Evolutionary conservation across 2,113 vertebrate species (phyloP), one percentile per base, ranked within the genome.

Genomic region (Sturnira hondurensis): DNA sequence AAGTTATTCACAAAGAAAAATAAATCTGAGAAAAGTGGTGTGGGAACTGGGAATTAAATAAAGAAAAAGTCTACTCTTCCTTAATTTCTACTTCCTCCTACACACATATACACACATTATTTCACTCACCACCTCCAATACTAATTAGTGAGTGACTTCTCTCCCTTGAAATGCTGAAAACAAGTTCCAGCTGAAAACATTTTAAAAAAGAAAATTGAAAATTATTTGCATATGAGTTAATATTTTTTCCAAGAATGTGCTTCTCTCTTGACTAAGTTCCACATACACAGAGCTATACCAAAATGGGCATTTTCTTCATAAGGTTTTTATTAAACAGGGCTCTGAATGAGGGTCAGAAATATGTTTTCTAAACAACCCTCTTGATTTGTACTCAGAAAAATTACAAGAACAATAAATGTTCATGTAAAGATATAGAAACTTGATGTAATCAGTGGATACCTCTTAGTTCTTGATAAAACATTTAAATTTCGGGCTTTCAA

Each of bases 121-220:
- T 89, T 56, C 20, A 68, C 54, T 83, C 50, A n/a, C 80, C 47
- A 81, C 47, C 73, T 70, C 33, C 81, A 91, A 47, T 14, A 52
- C 36, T 94, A 94, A 94, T 93, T 94, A 95, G 74, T 74, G 47
- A 96, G 58, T 68, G 56, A 52, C 80, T 94, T 89, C 81, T 89
- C 90, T 87, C 94, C 24, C 56, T 96, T 85, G 38, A 89, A 96
- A 83, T 86, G 36, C 89, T 93, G n/a, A n/a, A n/a, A 70, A 84
- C 80, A 91, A 81, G 73, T 92, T 96, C 61, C 76, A 81, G 47
- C 36, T 82, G 47, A 97, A 82, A 63, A 88, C 11, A 43, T 50
- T 70, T 94, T 74, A 61, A 31, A 58, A 92, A 88, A 36, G 14
- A 95, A 91, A 88, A 74, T 5, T 36, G 36, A 96, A 95, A 92